Evolutionary conservation across 1,140 invertebrate species (phyloP).

Genomic region (Pararge aegeria): DNA sequence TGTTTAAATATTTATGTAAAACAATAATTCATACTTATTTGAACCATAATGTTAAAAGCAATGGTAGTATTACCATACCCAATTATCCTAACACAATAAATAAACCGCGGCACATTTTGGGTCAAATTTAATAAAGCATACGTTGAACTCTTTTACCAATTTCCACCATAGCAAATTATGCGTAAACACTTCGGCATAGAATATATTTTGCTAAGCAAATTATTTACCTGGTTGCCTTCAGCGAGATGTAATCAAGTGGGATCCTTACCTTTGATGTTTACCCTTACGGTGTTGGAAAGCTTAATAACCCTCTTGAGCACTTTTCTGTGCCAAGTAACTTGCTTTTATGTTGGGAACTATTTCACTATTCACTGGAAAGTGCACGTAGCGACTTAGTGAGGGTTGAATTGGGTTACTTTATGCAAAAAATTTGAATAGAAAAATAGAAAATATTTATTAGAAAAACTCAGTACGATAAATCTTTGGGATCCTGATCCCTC

Average conservation of each 20-base stretch:
- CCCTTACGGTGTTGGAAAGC: constrained; percentile 18
- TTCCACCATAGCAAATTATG: constrained; percentile 6
- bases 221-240: constrained; percentile 27
- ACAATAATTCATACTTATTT: too few relatives aligned
- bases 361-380: neutral
- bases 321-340: constrained; percentile 6
- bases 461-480: too few relatives aligned
- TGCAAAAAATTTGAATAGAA: too few relatives aligned
- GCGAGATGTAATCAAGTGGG: constrained; percentile 37
- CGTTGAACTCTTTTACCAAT: neutral
- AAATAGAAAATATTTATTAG: too few relatives aligned
- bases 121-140: neutral
- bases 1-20: too few relatives aligned
- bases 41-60: too few relatives aligned
- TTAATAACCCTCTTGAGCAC: constrained; percentile 21
- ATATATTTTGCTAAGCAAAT: constrained; percentile 18
- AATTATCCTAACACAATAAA: too few relatives aligned
- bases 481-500: too few relatives aligned
- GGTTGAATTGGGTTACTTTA: neutral
- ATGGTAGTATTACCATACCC: too few relatives aligned
- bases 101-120: neutral
- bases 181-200: constrained; percentile 17
- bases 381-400: neutral
- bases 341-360: constrained; percentile 2
- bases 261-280: constrained; percentile 36